These are phyloP conservation scores for Drosophila paranaensis DNA, from an alignment of 2,888 invertebrate genomes.

Conservation along the genomic window DNA sequence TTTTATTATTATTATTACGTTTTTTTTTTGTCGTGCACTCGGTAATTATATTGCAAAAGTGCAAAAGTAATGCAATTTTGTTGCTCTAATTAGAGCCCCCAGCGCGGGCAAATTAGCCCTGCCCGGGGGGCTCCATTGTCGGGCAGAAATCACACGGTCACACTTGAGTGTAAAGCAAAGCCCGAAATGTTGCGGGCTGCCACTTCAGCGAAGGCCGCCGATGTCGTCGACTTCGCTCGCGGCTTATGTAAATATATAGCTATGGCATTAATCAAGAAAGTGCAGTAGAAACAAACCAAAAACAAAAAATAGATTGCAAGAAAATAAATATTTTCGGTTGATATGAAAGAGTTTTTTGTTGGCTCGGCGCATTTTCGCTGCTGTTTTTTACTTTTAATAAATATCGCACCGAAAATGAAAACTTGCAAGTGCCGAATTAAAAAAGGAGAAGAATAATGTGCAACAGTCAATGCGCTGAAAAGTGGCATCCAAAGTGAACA, in stretches of 20 bases:
- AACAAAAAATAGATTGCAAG: background rate
- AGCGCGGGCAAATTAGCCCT: slow-evolving; percentile 54
- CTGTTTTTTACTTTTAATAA: slow-evolving; percentile 64
- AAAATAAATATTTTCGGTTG: slow-evolving; percentile 52
- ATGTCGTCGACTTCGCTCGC: slow-evolving; percentile 48
- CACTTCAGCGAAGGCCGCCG: slow-evolving; percentile 37
- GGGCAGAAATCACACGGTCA: slow-evolving; percentile 20
- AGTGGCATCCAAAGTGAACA: slow-evolving; percentile 64
- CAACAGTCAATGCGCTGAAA: slow-evolving; percentile 73
- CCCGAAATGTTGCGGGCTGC: slow-evolving; percentile 15
- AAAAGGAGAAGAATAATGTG: slow-evolving; percentile 29
- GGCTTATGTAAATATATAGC: slow-evolving; percentile 69
- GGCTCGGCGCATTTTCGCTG: slow-evolving; percentile 20
- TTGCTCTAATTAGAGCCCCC: slow-evolving; percentile 58
- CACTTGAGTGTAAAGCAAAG: slow-evolving; percentile 65
- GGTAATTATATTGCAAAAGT: slow-evolving; percentile 67
- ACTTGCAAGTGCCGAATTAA: slow-evolving; percentile 47
- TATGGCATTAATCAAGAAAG: slow-evolving; percentile 73
- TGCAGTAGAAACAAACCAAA: slow-evolving; percentile 30
- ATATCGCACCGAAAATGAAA: slow-evolving; percentile 61
- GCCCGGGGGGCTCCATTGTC: slow-evolving; percentile 38
- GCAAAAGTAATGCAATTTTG: slow-evolving; percentile 68
- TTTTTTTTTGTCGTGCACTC: slow-evolving; percentile 36
- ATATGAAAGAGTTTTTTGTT: slow-evolving; percentile 57
- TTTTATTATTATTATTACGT: slow-evolving; percentile 23